These are phyloP conservation scores for Halictus ligatus DNA, from an alignment of 2,888 invertebrate genomes.

Conservation along the genomic window DNA sequence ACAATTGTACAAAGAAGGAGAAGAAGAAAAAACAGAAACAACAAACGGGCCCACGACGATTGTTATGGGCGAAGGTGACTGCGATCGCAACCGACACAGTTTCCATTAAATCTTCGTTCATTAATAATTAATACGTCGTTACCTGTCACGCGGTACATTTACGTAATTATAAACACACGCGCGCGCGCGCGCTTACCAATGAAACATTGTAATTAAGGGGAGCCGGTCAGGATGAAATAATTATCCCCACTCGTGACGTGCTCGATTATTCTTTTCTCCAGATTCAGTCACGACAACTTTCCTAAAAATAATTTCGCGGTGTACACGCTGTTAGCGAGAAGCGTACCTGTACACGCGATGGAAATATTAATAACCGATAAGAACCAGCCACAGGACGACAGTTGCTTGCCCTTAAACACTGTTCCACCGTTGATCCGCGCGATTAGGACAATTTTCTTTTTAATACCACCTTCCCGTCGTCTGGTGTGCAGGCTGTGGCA, in stretches of 20 bases:
- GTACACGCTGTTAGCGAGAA: background rate
- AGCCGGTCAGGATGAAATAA: slow-evolving; percentile 19
- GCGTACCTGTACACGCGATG: slow-evolving; percentile 20
- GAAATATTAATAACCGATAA: slow-evolving; percentile 34
- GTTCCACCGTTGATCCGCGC: background rate
- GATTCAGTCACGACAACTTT: slow-evolving; percentile 6
- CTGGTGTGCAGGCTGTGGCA: background rate
- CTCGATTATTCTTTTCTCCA: background rate
- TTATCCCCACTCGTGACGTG: background rate
- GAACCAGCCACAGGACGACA: background rate
- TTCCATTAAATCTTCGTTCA: slow-evolving; percentile 47
- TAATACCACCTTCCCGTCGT: background rate
- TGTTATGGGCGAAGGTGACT: slow-evolving; percentile 2
- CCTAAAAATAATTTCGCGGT: slow-evolving; percentile 26
- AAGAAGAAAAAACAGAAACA: background rate
- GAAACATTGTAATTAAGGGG: slow-evolving; percentile 29
- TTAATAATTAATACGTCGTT: slow-evolving; percentile 54
- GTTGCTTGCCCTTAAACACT: background rate
- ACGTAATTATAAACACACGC: slow-evolving; percentile 37
- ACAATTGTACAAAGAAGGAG: background rate
- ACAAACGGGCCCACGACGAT: background rate
- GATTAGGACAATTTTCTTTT: background rate
- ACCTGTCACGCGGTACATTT: slow-evolving; percentile 30
- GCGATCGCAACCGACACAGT: slow-evolving; percentile 51
- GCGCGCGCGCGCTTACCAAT: slow-evolving; percentile 13